Percentiles rank a stretch among this genome's conserved stretches.
phyloP scores from a whole-genome alignment of 1,140 invertebrate genomes.

The Acromyrmex charruanus region DNA sequence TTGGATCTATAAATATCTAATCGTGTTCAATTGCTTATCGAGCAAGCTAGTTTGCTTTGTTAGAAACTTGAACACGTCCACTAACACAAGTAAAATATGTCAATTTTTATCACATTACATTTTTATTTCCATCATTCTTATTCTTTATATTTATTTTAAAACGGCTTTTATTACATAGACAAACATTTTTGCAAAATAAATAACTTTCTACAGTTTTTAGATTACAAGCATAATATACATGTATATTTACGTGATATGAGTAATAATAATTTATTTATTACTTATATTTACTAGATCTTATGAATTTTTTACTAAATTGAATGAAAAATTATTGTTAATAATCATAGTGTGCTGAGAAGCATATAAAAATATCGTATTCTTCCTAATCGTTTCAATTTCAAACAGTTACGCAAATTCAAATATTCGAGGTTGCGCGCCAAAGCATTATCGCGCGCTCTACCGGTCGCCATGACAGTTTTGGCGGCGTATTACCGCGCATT shows the following conservation, averaged over 20 bases:
- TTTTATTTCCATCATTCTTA: slow-evolving; percentile 52
- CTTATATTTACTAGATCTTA: background rate
- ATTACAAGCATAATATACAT: slow-evolving; percentile 27
- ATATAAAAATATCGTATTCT: background rate
- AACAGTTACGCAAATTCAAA: background rate
- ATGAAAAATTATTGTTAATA: background rate
- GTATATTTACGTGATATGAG: slow-evolving; percentile 50
- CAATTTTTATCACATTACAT: slow-evolving; percentile 40
- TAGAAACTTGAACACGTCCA: no score
- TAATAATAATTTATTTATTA: slow-evolving; percentile 2
- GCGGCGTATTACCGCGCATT: background rate
- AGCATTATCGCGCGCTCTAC: background rate
- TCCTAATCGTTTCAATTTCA: no score
- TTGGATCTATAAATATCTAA: no score
- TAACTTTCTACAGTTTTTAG: slow-evolving; percentile 34
- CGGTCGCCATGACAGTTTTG: background rate
- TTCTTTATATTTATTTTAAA: slow-evolving; percentile 38
- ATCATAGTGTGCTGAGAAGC: background rate
- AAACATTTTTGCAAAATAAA: slow-evolving; percentile 9
- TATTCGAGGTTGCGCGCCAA: no score
- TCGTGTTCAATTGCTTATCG: no score
- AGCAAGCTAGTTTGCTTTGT: no score
- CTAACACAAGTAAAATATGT: slow-evolving; percentile 16
- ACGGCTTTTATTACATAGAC: slow-evolving; percentile 26
- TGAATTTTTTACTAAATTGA: background rate